Base-by-base conservation (phyloP, 1,140 invertebrate species). In the Hydropsyche tenuis region DNA sequence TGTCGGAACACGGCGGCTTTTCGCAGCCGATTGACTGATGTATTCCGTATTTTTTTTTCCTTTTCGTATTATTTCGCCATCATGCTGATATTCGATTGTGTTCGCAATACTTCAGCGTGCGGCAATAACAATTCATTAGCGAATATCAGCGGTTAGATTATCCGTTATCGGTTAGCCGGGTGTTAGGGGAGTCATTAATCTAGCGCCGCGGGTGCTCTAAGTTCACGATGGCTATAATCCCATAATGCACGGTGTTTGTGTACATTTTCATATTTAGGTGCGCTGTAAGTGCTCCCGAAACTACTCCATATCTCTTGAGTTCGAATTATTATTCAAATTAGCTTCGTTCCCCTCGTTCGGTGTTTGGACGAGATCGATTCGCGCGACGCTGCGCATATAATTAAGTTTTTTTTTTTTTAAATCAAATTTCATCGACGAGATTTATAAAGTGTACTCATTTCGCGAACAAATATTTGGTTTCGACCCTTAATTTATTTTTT, bases 241-340 rank as follows among this genome's bases (percentile, higher is more conserved):
- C 30, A 37, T 37, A 37, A 37, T 37, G 30, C 30, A 37, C 30
- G 30, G 9, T 37, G 30, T 37, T 37, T 37, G 30, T 9, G 30
- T 4, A 37, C 30, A 9, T 37, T 37, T 9, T 37, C 30, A 37
- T 37, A 37, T 37, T 37, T 37, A 37, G 30, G n/a, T n/a, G n/a
- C n/a, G n/a, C n/a, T n/a, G n/a, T n/a, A 37, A 37, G 3, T 9
- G 30, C 16, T 48, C 5, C 51, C 12, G 51, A 56, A 56, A 56
- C 22, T 60, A 23, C 22, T 60, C 3, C 11, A 60, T 60, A 27
- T 60, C 48, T 60, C 56, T 60, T 23, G 56, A 60, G 11, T 60
- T 60, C 11, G 56, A 60, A 60, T 60, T 60, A 60, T 60, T 25
- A 60, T 60, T 20, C 23, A 60, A 60, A 60, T 60, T 60, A 9